Evolutionary conservation across 2,113 vertebrate genomes (phyloP), one percentile per base, ranked within the genome.

Genomic region (Oceanodroma tethys): DNA sequence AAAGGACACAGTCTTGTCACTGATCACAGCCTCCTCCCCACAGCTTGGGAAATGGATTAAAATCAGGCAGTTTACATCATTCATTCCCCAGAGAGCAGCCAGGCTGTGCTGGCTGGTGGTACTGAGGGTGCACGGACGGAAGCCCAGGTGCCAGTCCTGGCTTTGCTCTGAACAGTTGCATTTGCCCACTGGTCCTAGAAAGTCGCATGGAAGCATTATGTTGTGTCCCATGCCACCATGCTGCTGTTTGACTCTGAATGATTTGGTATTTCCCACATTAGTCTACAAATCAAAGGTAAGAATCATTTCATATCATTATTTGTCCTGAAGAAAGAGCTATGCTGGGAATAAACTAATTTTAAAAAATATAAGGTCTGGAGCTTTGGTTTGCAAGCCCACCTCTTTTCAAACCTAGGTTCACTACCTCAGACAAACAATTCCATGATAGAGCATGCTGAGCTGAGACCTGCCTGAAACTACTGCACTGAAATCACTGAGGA

Each of bases 151-250:
- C n/a, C 14, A 34, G 22, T 16, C 43, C 13, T 1, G 0, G 22
- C 34, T 70, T 70, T 32, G 4, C 8, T 68, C 26, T 62, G 16
- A 4, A 1, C 1, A 0, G 19, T 58, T 0, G 0, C 0, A 0
- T 42, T 86, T 70, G 55, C 23, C 30, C 27, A 30, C 9, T 22
- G 3, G 0, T 42, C 36, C 59, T 52, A 36, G 20, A 2, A 13
- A 47, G 67, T 38, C 4, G 2, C 17, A 21, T 3, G 15, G 27
- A 25, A 78, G 8, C 15, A 13, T 15, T 62, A 30, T 1, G 20
- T 17, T 7, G 20, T 47, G 18, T 30, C 23, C 15, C n/a, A 7
- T 12, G n/a, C 5, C 7, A 25, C 14, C 16, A 3, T 18, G 10
- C 29, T 86, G 9, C 13, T 75, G 17, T 60, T 72, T 25, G 16